Evolutionary conservation across 2,888 invertebrate species (phyloP), one percentile per base, ranked within the genome.

Genomic region (Laspeyria flexula): DNA sequence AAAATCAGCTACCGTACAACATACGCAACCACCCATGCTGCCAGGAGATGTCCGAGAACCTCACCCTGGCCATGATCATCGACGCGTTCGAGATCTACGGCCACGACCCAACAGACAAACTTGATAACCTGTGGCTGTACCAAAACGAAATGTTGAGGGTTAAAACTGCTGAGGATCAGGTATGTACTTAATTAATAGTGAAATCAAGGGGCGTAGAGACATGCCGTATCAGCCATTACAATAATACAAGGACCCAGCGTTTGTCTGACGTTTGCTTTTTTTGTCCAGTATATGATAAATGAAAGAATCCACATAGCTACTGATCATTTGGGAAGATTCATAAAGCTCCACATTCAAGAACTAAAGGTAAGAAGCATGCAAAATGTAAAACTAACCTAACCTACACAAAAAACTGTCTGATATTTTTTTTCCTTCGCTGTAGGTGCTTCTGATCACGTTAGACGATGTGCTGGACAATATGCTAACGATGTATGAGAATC

Each of bases 71-170:
- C 0, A 90, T 91, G 91, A 87, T 92, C 53, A 91, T 92, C 44
- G 91, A 92, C 60, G 90, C 91, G 0, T 91, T 89, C 70, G 91
- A 92, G 66, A 90, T 92, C 58, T 92, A 91, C 68, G 91, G 91
- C 1, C 91, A 92, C 64, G 91, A 92, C 56, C 91, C 91, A 1
- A 90, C 91, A 0, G 91, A 92, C 64, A 92, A 92, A 49, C 74
- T 92, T 47, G 91, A 92, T 60, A 85, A 91, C 50, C 63, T 92
- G 12, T 85, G 85, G 85, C 79, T 86, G 0, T 92, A 92, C 55
- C 90, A 90, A 74, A 84, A 79, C 50, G 90, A 91, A 65, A 91
- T 92, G 91, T 48, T 90, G 71, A 74, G 81, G 59, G 69, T 92
- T n/a, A 90, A 87, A 51, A 88, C 86, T 9, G 92, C 91, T 18